Evolutionary conservation across 2,797 vertebrate species (phyloP).

Genomic region (Percopsis omiscomaycus): DNA sequence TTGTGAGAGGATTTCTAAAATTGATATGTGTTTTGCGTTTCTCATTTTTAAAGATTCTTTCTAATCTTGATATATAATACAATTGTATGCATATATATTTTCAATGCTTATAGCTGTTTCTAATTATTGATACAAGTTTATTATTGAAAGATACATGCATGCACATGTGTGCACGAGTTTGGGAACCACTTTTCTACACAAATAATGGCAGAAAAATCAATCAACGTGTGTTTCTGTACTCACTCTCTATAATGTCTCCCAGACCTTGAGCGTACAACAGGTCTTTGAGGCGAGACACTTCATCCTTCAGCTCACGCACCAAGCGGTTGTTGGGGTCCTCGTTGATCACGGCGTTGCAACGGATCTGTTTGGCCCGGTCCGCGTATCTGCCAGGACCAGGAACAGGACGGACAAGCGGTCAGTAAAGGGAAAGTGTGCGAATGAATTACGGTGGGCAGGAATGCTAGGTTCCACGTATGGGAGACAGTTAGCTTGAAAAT

Average conservation of each 20-base stretch:
- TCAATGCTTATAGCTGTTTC: too few species aligned
- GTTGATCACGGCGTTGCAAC: conserved; percentile 93
- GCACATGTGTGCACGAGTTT: not conserved
- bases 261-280: conserved; percentile 94
- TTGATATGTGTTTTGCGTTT: too few species aligned
- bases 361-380: conserved; percentile 92
- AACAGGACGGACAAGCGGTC: not conserved
- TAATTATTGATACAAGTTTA: not conserved
- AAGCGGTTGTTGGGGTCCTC: conserved; percentile 98
- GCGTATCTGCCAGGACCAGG: conserved; percentile 77
- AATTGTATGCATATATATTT: not conserved
- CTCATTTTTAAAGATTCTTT: too few species aligned
- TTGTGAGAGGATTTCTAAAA: too few species aligned
- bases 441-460: too few species aligned
- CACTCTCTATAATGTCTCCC: conserved; percentile 98
- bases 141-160: conserved; percentile 6
- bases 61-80: not conserved
- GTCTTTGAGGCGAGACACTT: conserved; percentile 94
- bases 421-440: too few species aligned
- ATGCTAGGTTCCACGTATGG: not conserved
- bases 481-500: too few species aligned
- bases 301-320: conserved; percentile 96
- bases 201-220: too few species aligned
- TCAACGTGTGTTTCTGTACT: conserved; percentile 61
- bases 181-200: not conserved